Conservation (phyloP, 2,113 vertebrate species). For the Chlamydotis undulata region DNA sequence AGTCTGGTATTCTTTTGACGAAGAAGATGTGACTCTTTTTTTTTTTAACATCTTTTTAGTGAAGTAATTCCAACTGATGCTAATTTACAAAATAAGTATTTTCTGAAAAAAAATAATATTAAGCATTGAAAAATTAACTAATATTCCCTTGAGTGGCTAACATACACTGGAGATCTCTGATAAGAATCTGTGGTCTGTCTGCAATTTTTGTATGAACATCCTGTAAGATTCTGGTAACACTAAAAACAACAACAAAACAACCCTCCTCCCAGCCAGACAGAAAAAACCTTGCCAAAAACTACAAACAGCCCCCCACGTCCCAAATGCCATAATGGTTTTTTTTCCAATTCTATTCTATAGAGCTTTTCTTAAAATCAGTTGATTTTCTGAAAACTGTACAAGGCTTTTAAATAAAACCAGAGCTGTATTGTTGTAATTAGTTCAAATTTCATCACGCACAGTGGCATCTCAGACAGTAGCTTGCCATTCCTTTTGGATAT, state of each 20-base stretch:
- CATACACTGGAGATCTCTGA: not conserved
- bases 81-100: not conserved
- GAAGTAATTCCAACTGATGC: not conserved
- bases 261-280: not conserved
- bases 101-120: not conserved
- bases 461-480: not conserved
- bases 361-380: not conserved
- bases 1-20: not conserved
- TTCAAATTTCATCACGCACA: not conserved
- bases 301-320: not conserved
- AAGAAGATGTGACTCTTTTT: not conserved
- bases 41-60: not conserved
- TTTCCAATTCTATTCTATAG: not conserved
- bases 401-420: not conserved
- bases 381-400: not conserved
- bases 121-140: not conserved
- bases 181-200: constrained; percentile 43
- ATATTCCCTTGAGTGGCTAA: not conserved
- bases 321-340: not conserved
- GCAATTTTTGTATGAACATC: constrained; percentile 37
- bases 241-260: constrained; percentile 12
- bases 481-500: not conserved
- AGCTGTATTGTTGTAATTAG: not conserved
- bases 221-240: constrained; percentile 34
- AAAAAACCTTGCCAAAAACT: not conserved